Conservation (phyloP, 2,888 invertebrate species). For the Galerucella pusilla region DNA sequence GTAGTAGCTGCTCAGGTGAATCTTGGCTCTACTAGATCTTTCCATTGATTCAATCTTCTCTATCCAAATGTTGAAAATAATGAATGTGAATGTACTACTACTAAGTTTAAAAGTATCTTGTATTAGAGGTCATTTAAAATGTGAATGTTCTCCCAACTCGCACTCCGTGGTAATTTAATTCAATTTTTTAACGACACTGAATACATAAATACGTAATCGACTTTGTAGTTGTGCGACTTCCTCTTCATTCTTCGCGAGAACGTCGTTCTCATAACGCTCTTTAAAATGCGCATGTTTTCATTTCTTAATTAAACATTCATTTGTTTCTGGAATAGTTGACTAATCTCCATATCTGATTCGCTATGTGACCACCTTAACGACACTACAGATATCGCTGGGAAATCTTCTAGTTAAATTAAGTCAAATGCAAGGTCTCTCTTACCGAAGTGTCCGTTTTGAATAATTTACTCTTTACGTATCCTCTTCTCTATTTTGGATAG, state of each 20-base stretch:
- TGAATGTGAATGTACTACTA: too few species aligned
- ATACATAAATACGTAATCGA: conserved; percentile 33
- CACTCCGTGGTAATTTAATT: neutral
- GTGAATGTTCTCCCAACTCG: neutral
- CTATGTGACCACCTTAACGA: conserved; percentile 62
- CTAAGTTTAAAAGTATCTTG: too few species aligned
- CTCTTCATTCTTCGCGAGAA: conserved; percentile 49
- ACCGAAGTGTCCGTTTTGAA: conserved; percentile 55
- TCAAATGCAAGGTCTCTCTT: conserved; percentile 59
- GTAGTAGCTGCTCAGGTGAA: too few species aligned
- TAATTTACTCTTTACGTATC: conserved; percentile 54
- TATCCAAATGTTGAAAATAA: too few species aligned
- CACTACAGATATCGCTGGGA: conserved; percentile 60
- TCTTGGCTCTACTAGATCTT: too few species aligned
- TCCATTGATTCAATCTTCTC: too few species aligned
- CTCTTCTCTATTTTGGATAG: conserved; percentile 48
- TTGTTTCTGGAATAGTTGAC: conserved; percentile 60
- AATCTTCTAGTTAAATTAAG: conserved; percentile 61
- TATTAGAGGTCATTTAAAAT: neutral
- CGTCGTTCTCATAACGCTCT: conserved; percentile 58
- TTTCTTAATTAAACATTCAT: conserved; percentile 61
- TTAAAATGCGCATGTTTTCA: conserved; percentile 61
- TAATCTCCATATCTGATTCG: conserved; percentile 62
- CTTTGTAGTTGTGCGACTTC: conserved; percentile 34
- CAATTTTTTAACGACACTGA: conserved; percentile 38